Base-by-base conservation (phyloP, 2,888 invertebrate species). In the Stictocephala bisonia region DNA sequence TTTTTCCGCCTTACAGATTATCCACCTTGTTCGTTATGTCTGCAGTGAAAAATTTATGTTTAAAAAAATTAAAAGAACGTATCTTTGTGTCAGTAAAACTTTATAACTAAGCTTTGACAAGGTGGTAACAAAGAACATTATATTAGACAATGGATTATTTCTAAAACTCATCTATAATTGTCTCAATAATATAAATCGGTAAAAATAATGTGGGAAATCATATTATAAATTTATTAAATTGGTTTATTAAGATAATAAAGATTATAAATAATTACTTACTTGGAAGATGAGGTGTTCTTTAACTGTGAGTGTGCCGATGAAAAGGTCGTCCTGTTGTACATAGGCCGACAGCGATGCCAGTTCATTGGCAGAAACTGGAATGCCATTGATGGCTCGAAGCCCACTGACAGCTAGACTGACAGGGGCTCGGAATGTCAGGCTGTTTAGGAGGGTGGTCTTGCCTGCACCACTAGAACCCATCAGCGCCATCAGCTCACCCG, bases 401-500 rank as follows among this genome's bases (percentile, higher is more conserved):
- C 89, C 89, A 13, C 86, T 86, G 50, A 92, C 88, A 18, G 89
- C 87, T 1, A 94, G 87, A 1, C 90, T 90, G 27, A 88, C 86
- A 0, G 90, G 86, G n/a, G 92, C 91, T 24, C 94, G 89, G 83
- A 93, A 93, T 4, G 95, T 96, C 76, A 98, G 83, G 0, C 95
- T 90, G 84, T 98, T 97, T 72, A 98, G 86, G 2, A 98, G 88
- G 0, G 97, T 97, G 0, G 97, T 97, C 86, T 98, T 98, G 1
- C 97, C 97, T 0, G 97, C 95, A 0, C 97, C 97, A 27, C 93
- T 94, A 0, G 94, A 92, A 0, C 96, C 96, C 90, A 96, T 90
- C 56, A 96, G 91, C 1, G 95, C 95, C 53, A 96, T 85, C 27
- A 96, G 84, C 82, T 96, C 95, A 0, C 95, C 95, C 0, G 95